Base-by-base conservation (phyloP, 2,113 vertebrate genomes). In the Pygoscelis antarcticus region DNA sequence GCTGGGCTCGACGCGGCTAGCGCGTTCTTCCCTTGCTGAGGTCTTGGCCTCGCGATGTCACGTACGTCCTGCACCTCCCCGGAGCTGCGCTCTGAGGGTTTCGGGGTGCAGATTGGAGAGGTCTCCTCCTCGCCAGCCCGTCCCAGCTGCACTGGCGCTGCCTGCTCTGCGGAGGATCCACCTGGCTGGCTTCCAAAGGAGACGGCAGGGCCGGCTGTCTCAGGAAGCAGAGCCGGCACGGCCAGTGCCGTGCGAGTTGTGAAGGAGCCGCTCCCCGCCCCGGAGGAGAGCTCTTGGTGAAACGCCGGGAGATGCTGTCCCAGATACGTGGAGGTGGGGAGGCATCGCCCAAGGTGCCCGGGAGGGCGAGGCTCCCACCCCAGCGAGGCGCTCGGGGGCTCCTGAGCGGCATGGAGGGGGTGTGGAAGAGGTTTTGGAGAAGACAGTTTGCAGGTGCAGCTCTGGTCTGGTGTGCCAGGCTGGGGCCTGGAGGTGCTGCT, bases 231-330 rank as follows among this genome's bases (percentile, higher is more conserved):
- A 47, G 90, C 70, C 8, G 10, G 91, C 40, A 7, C 0, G 40
- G 76, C 88, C 1, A 7, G 86, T 71, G 60, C 60, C 0, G 1
- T 0, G 12, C 0, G 0, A 29, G 49, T 7, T 55, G 66, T 9
- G 17, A 29, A 17, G 74, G 46, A 88, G 61, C 82, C 11, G 0
- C 75, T 96, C 85, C 91, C 44, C 7, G 8, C 71, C 93, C 83
- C 0, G 2, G 23, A 58, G 87, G 29, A 64, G 80, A 47, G 61
- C 90, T 46, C 7, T 2, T 2, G 30, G 65, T 46, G 64, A 38
- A 57, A 21, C 3, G 13, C 66, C 0, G 0, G 47, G 66, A 62
- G 81, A 30, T 40, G 34, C 64, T 2, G 1, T 19, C n/a, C 16
- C 14, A 47, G 65, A 61, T 47, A 30, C 0, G 1, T 3, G 1